Evolutionary conservation across 2,113 vertebrate species (phyloP), one percentile per base, ranked within the genome.

Genomic region (Paradoxurus hermaphroditus): DNA sequence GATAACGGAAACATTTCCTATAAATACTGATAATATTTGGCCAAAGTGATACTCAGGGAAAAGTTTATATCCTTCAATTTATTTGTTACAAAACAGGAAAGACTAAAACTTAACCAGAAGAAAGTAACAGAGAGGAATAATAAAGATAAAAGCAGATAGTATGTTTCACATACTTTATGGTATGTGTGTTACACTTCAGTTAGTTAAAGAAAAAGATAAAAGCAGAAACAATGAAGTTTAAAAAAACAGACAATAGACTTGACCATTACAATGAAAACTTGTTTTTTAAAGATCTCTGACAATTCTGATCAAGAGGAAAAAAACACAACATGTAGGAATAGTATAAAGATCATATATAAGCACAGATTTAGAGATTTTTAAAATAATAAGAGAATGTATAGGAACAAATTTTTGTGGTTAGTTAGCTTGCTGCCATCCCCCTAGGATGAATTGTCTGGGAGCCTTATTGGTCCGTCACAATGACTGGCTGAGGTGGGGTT

Each of bases 211-310:
- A 46, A 85, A 34, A 75, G 85, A 62, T 59, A 72, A 83, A 86
- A 78, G 65, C 12, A 68, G 46, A 44, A 39, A 39, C 65, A 81
- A 68, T 15, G 25, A 86, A 70, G 7, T 49, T 11, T 27, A 77
- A 85, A 87, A 51, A 63, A 39, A 51, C 31, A 90, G 41, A 15
- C 44, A 41, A 4, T 49, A 46, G n/a, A 56, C 11, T 90, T 92
- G 44, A 89, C 91, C 31, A 51, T 51, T 93, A 83, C 39, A 91
- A 63, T 90, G 36, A 78, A 93, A 86, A 87, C 36, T 36, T 97
- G 9, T 67, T 78, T 65, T 89, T 90, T 63, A 19, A 53, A 90
- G 31, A 77, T 77, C 44, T 77, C 36, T 83, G 46, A 90, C 29
- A 79, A 7, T 88, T 84, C 16, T 84, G n/a, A 91, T 27, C 16